Conservation (phyloP, 2,113 vertebrate species). For the Suricata suricatta region DNA sequence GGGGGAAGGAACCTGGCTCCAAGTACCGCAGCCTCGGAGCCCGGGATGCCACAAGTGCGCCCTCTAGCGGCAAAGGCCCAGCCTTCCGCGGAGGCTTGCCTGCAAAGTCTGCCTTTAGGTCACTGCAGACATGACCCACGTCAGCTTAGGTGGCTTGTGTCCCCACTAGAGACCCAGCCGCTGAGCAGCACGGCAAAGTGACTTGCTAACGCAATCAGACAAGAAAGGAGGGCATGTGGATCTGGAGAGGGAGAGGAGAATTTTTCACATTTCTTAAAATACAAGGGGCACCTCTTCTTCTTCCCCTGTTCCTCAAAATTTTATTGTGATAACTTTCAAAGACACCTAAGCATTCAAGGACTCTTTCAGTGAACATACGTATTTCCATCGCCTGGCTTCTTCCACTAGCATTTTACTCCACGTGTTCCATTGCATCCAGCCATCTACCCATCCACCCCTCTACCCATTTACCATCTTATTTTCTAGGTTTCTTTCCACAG, state of each 20-base stretch:
- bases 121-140: fast-evolving
- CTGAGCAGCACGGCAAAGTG: not conserved
- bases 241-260: not conserved
- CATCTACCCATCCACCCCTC: not conserved
- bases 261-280: not conserved
- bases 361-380: not conserved
- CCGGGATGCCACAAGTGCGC: not conserved
- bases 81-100: not conserved
- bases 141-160: too few relatives aligned
- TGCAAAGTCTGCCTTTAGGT: not conserved
- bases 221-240: not conserved
- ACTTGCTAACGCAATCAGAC: not conserved
- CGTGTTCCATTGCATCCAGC: not conserved
- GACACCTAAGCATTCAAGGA: not conserved
- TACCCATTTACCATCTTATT: not conserved
- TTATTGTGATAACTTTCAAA: not conserved
- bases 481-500: not conserved
- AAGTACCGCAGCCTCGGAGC: not conserved
- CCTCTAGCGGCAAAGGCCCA: not conserved
- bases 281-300: not conserved
- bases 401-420: not conserved
- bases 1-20: fast-evolving
- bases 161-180: not conserved
- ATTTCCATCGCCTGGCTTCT: not conserved
- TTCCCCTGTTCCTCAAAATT: not conserved